Conservation (phyloP, 2,797 vertebrate species). For the Crax fasciolata region DNA sequence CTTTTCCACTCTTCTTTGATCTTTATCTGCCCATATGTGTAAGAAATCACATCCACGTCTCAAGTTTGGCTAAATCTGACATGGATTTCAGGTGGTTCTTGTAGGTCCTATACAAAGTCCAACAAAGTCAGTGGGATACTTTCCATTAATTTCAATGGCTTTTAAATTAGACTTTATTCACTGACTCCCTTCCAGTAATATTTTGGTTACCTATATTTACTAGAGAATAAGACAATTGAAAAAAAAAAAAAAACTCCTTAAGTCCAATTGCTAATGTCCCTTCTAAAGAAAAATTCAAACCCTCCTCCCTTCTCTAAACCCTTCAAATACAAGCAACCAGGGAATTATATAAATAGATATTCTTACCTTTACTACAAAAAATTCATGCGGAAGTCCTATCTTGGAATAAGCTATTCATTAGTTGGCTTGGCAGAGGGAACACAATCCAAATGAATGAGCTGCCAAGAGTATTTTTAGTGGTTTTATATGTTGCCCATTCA, state of each 20-base stretch:
- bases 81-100: background rate
- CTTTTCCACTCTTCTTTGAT: conserved; percentile 8
- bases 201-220: background rate
- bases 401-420: conserved; percentile 77
- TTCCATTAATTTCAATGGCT: background rate
- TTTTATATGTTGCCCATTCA: conserved; percentile 75
- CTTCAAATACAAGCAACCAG: conserved; percentile 44
- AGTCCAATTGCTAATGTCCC: background rate
- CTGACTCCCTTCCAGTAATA: background rate
- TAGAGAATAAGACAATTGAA: background rate
- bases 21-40: conserved; percentile 38
- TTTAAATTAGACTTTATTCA: background rate
- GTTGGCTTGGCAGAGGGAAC: conserved; percentile 72
- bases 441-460: conserved; percentile 57
- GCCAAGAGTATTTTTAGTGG: conserved; percentile 78
- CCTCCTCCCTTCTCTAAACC: background rate
- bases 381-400: conserved; percentile 75
- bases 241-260: background rate
- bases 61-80: background rate
- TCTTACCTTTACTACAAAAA: conserved; percentile 74
- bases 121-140: background rate
- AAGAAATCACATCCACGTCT: background rate
- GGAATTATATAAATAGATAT: conserved; percentile 72
- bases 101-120: background rate
- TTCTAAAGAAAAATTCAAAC: background rate